These are phyloP conservation scores for Axea sp. DNA, from an alignment of 2,888 invertebrate species.

Conservation along the genomic window DNA sequence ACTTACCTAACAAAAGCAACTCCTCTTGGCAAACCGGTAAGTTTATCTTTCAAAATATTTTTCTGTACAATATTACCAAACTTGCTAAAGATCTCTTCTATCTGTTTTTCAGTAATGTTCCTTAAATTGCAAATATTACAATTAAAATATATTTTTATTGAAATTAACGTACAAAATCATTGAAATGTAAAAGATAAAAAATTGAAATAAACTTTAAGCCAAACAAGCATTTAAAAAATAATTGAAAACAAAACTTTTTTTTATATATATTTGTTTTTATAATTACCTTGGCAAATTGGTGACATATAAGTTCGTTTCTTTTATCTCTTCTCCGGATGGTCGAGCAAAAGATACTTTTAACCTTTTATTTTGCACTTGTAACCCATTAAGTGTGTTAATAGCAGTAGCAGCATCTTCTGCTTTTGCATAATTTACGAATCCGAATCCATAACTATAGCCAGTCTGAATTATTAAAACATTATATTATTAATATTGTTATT, in stretches of 20 bases:
- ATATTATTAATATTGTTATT: too few relatives aligned
- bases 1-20: slow-evolving; percentile 94
- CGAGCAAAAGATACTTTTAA: slow-evolving; percentile 96
- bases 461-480: too few relatives aligned
- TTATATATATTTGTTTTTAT: too few relatives aligned
- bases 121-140: slow-evolving; percentile 67
- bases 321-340: slow-evolving; percentile 94
- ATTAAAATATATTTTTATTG: slow-evolving; percentile 10
- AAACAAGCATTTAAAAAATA: too few relatives aligned
- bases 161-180: too few relatives aligned
- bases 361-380: slow-evolving; percentile 93
- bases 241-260: too few relatives aligned
- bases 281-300: slow-evolving; percentile 94
- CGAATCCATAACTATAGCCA: slow-evolving; percentile 97
- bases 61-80: slow-evolving; percentile 96
- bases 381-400: slow-evolving; percentile 92
- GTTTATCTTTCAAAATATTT: slow-evolving; percentile 93
- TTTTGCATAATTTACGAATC: slow-evolving; percentile 94
- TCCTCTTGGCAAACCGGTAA: slow-evolving; percentile 92
- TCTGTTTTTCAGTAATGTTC: slow-evolving; percentile 89
- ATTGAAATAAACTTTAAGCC: too few relatives aligned
- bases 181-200: too few relatives aligned
- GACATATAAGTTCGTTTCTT: slow-evolving; percentile 96
- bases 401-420: slow-evolving; percentile 93
- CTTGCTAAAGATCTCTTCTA: slow-evolving; percentile 91